These are phyloP conservation scores for Grapholita molesta DNA, from an alignment of 1,140 invertebrate species.

Conservation along the genomic window DNA sequence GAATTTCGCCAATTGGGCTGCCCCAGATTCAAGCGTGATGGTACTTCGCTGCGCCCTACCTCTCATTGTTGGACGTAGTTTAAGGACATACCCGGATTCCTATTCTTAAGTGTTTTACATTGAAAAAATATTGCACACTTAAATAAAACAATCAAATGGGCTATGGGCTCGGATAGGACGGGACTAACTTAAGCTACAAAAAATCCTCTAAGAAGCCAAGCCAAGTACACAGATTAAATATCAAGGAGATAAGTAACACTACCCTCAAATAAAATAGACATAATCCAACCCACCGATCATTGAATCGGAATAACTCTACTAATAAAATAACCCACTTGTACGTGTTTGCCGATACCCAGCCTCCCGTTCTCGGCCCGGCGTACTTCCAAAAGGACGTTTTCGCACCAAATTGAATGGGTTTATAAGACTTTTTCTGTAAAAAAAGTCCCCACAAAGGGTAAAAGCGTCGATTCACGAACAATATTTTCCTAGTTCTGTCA, in stretches of 20 bases:
- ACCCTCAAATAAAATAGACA: constrained; percentile 11
- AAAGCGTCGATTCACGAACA: constrained; percentile 15
- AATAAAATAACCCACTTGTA: constrained; percentile 14
- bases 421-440: neutral
- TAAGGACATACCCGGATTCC: too few species aligned
- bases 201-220: too few species aligned
- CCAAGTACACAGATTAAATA: too few species aligned
- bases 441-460: constrained; percentile 1
- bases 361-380: neutral
- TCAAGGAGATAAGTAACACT: neutral
- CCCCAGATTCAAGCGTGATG: too few species aligned
- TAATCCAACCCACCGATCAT: neutral
- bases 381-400: neutral
- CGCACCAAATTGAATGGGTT: neutral
- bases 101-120: too few species aligned
- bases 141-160: too few species aligned
- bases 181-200: too few species aligned
- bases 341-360: constrained; percentile 14
- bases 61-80: too few species aligned
- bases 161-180: too few species aligned
- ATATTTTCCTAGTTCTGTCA: constrained; percentile 16
- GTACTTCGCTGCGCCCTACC: too few species aligned
- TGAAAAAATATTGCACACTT: too few species aligned
- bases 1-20: too few species aligned
- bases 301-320: constrained; percentile 17